A percentile compares a stretch with the other conserved stretches of the same genome.
phyloP scores from a whole-genome alignment of 1,140 invertebrate species.

The Manduca sexta region DNA sequence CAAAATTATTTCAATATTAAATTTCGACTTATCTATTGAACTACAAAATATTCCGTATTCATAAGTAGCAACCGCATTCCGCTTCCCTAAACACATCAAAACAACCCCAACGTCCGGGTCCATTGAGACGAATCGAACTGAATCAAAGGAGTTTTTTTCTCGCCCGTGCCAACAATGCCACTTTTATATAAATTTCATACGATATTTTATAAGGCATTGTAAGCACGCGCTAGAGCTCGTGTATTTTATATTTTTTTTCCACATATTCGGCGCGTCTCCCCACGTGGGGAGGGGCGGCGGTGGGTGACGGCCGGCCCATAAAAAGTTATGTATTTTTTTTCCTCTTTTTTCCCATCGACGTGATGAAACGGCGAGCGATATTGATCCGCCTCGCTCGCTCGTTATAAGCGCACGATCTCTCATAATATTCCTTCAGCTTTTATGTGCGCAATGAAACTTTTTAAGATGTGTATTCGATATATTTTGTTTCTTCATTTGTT shows the following conservation, averaged over 20 bases:
- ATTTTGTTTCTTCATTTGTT: not conserved
- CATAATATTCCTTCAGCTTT: slow-evolving; percentile 10
- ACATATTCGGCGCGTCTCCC: slow-evolving; percentile 16
- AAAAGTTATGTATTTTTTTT: slow-evolving; percentile 72
- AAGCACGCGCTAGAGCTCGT: slow-evolving; percentile 47
- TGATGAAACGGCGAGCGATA: slow-evolving; percentile 63
- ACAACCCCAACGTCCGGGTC: slow-evolving; percentile 21
- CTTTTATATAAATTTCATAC: slow-evolving; percentile 63
- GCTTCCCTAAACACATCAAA: slow-evolving; percentile 22
- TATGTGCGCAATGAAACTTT: not conserved
- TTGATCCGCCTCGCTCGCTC: slow-evolving; percentile 50
- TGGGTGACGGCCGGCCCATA: slow-evolving; percentile 46
- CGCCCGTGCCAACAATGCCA: slow-evolving; percentile 46
- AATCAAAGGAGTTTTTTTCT: slow-evolving; percentile 37
- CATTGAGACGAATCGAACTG: slow-evolving; percentile 26
- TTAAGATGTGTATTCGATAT: not conserved
- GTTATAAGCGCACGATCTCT: slow-evolving; percentile 21
- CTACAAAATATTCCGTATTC: too few relatives aligned
- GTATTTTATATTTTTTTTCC: slow-evolving; percentile 38
- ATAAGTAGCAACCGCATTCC: not conserved
- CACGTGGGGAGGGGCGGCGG: slow-evolving; percentile 24
- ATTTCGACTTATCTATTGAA: too few relatives aligned
- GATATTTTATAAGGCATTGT: slow-evolving; percentile 56
- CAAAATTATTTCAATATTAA: too few relatives aligned
- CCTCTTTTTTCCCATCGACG: slow-evolving; percentile 69